Evolutionary conservation across 2,113 vertebrate species (phyloP).

Genomic region (Dipodomys merriami): DNA sequence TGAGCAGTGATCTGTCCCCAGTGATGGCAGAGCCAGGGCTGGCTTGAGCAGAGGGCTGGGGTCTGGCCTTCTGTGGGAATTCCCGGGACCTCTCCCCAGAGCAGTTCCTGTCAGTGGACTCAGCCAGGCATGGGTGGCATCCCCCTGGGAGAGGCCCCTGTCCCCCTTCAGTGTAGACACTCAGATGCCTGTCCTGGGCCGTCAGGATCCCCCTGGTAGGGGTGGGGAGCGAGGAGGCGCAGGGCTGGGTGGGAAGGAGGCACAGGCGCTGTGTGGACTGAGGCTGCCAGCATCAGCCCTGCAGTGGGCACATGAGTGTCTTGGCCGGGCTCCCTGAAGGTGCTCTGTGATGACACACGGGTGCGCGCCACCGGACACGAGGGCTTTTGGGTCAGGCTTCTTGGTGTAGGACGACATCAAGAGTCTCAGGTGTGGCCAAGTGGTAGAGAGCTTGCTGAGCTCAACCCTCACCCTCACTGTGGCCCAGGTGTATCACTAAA

Average conservation of each 20-base stretch:
- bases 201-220: too few species aligned
- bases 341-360: not conserved
- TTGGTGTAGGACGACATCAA: too few species aligned
- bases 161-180: not conserved
- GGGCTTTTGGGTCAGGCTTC: not conserved
- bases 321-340: accelerated
- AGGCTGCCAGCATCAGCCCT: not conserved
- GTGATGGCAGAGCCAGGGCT: not conserved
- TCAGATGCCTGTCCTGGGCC: accelerated
- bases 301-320: not conserved
- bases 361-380: too few species aligned
- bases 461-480: not conserved
- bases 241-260: not conserved
- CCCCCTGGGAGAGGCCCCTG: not conserved
- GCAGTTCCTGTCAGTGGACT: not conserved
- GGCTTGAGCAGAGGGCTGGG: not conserved
- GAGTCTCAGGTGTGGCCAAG: too few species aligned
- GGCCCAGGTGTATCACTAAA: not conserved
- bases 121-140: not conserved
- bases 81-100: not conserved
- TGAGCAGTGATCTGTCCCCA: not conserved
- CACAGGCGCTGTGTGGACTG: not conserved
- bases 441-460: too few species aligned
- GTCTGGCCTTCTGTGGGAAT: not conserved
- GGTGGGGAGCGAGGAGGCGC: not conserved